Evolutionary conservation across 2,113 vertebrate genomes (phyloP), one percentile per base, ranked within the genome.

Genomic region (Brachypodius melanocephalos): DNA sequence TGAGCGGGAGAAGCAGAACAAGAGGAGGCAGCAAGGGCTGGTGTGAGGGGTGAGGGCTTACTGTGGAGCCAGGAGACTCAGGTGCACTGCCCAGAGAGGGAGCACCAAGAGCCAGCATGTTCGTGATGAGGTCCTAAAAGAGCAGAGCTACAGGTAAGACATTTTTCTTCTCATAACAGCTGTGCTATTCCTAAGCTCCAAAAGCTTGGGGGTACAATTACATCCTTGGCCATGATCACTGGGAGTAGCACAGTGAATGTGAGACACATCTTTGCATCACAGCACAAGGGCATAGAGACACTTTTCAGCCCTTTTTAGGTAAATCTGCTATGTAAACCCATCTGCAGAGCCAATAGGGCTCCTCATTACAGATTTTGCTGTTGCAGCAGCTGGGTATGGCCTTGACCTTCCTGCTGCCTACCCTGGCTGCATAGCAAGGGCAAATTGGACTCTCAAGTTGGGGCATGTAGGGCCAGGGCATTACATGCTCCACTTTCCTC

Each of bases 1-100:
- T 45, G 26, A 32, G 24, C 0, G 0, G 10, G 14, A 28, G 5
- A 63, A n/a, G 51, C 38, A 62, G 62, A 58, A 21, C 17, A 67
- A 58, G 29, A 29, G 42, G 65, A 48, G 25, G 17, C 25, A 55
- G 20, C 36, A 22, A 29, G 45, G 52, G 40, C 40, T 52, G 51
- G 36, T 1, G 1, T n/a, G 78, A 24, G 19, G 25, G 2, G 5
- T 2, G 6, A 57, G 45, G 72, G 52, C 36, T n/a, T 46, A 2
- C 36, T 16, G n/a, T 48, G 66, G 55, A 71, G 21, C 49, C 59
- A 28, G 20, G 36, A 69, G 34, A 13, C 19, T 52, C 26, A 1
- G 16, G 14, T 1, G 5, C 5, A 32, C 29, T 71, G 59, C 48
- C 3, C 17, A 9, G 29, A 8, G 32, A 32, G 10, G 24, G 51